phyloP scores from a whole-genome alignment of 2,888 invertebrate genomes.

The Chloroclystis v-ata region DNA sequence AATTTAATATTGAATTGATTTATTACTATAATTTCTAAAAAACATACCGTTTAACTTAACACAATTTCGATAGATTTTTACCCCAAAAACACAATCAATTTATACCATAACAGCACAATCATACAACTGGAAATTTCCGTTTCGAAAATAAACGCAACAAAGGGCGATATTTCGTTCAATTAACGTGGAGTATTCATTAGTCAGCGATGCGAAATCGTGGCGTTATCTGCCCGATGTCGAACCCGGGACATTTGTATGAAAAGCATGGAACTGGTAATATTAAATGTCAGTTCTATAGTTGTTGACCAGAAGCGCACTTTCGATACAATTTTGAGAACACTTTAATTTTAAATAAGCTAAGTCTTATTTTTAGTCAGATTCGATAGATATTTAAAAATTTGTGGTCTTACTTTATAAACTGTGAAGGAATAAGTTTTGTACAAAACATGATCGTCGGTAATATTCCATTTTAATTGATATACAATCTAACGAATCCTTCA shows the following conservation, averaged over 20 bases:
- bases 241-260: conserved; percentile 14
- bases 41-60: background rate
- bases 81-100: conserved; percentile 5
- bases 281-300: too few species aligned
- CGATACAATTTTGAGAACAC: too few species aligned
- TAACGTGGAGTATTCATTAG: conserved; percentile 54
- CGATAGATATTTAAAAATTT: too few species aligned
- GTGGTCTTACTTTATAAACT: too few species aligned
- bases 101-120: conserved; percentile 12
- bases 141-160: conserved; percentile 34
- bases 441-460: too few species aligned
- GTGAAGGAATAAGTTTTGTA: too few species aligned
- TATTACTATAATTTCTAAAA: too few species aligned
- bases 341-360: too few species aligned
- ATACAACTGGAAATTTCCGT: conserved; percentile 14
- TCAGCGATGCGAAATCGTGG: conserved; percentile 48
- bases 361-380: too few species aligned
- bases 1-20: background rate
- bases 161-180: conserved; percentile 53
- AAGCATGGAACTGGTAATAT: conserved; percentile 18
- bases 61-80: background rate
- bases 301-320: too few species aligned
- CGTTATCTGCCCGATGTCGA: conserved; percentile 38
- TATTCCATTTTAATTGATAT: too few species aligned
- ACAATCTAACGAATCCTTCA: too few species aligned